These are phyloP conservation scores for Dipodomys stephensi DNA, from an alignment of 2,113 vertebrate species.

Conservation along the genomic window DNA sequence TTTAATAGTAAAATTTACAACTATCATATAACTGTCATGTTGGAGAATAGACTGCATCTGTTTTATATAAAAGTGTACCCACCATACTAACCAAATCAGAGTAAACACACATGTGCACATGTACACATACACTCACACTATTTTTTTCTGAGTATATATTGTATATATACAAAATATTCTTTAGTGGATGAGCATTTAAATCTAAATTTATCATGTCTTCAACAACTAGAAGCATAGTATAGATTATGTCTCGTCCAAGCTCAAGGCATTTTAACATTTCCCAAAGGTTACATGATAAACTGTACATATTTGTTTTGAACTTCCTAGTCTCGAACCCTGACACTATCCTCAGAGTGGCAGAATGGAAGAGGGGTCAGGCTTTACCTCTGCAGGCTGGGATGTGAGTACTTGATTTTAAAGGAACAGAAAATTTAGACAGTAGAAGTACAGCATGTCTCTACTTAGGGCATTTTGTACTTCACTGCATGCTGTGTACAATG, in stretches of 20 bases:
- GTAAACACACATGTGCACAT: background rate
- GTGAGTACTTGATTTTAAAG: background rate
- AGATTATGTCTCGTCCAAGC: background rate
- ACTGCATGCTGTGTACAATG: too few species aligned
- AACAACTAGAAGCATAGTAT: background rate
- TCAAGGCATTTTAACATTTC: background rate
- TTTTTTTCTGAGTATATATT: background rate
- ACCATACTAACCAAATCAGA: slow-evolving; percentile 11
- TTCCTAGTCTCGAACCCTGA: background rate
- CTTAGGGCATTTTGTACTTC: background rate
- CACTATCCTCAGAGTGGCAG: rapidly evolving
- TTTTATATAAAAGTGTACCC: slow-evolving; percentile 12
- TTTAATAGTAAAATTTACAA: background rate
- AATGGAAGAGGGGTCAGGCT: background rate
- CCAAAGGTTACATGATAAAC: background rate
- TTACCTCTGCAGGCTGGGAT: too few species aligned
- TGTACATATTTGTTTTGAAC: background rate
- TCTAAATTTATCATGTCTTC: background rate
- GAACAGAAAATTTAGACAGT: too few species aligned
- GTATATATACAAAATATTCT: background rate
- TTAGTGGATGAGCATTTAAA: background rate
- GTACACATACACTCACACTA: background rate
- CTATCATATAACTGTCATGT: background rate
- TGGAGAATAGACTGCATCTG: background rate
- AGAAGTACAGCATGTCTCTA: background rate